Percentiles rank a stretch among this genome's conserved stretches.
phyloP scores from a whole-genome alignment of 2,113 vertebrate genomes.

The Corapipo altera region DNA sequence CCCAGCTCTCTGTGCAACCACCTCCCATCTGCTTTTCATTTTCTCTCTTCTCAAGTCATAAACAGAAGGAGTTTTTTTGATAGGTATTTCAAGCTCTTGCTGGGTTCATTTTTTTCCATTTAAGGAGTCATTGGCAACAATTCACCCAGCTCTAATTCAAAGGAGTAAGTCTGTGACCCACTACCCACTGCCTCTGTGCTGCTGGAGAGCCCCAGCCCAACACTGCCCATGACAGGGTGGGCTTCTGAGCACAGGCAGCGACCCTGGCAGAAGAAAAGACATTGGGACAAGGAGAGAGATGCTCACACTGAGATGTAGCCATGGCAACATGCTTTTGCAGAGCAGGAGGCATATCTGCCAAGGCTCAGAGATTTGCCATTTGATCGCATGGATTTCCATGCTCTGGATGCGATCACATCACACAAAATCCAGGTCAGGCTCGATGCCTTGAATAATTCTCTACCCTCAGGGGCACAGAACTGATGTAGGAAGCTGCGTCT shows the following conservation, averaged over 20 bases:
- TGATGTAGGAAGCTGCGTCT: constrained; percentile 18
- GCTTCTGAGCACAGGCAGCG: constrained; percentile 5
- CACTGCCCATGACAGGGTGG: background rate
- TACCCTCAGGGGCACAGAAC: constrained; percentile 42
- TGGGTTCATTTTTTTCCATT: background rate
- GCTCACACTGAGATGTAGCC: constrained; percentile 63
- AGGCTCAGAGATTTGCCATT: constrained; percentile 68
- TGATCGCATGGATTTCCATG: constrained; percentile 63
- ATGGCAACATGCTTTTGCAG: constrained; percentile 67
- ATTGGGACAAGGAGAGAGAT: constrained; percentile 40
- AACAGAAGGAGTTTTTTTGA: background rate
- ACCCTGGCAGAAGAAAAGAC: constrained; percentile 43
- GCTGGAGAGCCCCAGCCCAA: background rate
- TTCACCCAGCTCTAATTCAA: background rate
- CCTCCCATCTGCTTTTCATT: background rate
- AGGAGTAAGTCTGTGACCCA: background rate
- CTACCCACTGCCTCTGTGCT: background rate
- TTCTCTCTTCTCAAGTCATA: background rate
- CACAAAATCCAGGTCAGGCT: constrained; percentile 67
- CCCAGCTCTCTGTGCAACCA: background rate
- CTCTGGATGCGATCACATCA: constrained; percentile 64
- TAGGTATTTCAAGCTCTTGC: constrained; percentile 18
- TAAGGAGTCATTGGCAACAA: background rate
- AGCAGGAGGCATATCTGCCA: constrained; percentile 68
- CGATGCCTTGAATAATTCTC: constrained; percentile 61